Evolutionary conservation across 2,113 vertebrate genomes (phyloP), one percentile per base, ranked within the genome.

Genomic region (Cyrtonyx montezumae): DNA sequence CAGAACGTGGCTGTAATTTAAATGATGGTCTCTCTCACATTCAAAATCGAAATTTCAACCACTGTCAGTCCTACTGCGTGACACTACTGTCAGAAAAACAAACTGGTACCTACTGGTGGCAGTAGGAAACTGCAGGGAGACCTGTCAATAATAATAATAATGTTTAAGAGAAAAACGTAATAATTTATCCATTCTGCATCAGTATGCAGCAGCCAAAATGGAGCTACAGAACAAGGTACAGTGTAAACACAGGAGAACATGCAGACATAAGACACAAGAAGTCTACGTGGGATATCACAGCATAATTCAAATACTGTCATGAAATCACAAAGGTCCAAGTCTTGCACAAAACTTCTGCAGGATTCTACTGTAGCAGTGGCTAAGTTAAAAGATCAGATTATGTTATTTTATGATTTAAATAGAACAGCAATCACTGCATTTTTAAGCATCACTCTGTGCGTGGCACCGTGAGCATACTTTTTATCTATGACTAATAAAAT

Each of bases 1-100:
- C 84, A 73, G 75, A 94, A 95, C 1, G 12, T 69, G 76, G 45
- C 49, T 96, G 77, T 36, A 97, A 89, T 84, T 87, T 75, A 94
- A 96, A 96, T 75, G 2, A 88, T 11, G 13, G 49, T 48, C 49
- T 84, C 68, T 37, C 65, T 65, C 49, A 62, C 18, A 43, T 37
- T 59, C 77, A 79, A 83, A 94, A 88, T 87, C 53, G 65, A 90
- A 48, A 77, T 61, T 79, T 73, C 71, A 90, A 69, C 30, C 55
- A 67, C 48, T 69, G 40, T 19, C 43, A 76, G 40, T 87, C 36
- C 30, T 74, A 82, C 5, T 66, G 73, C 62, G 42, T 46, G 37
- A 48, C 88, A 56, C 62, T 80, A 78, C 70, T 63, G 68, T 73
- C 37, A 87, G 79, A 89, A 91, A 87, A 82, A 68, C 9, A 79